phyloP scores from a whole-genome alignment of 1,140 invertebrate species.

The Teleogryllus occipitalis region DNA sequence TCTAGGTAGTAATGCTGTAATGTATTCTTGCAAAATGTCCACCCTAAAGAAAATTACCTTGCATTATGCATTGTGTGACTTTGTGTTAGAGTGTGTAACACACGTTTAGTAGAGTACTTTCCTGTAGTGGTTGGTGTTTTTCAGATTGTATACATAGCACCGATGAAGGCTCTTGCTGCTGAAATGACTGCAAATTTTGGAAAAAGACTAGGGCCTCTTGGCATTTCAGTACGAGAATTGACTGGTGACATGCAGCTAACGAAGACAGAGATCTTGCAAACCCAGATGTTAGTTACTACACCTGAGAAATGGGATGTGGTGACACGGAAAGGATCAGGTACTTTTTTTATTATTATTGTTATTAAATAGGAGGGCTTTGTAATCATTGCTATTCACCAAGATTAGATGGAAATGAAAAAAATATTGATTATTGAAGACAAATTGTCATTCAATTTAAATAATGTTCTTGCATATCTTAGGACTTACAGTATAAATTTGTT shows the following conservation, averaged over 20 bases:
- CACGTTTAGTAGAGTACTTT: too few species aligned
- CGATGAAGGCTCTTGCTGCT: slow-evolving; percentile 97
- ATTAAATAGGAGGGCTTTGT: not conserved
- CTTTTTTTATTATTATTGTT: not conserved
- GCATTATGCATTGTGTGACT: too few species aligned
- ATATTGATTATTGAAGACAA: too few species aligned
- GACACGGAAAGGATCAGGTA: slow-evolving; percentile 77
- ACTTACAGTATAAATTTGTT: not conserved
- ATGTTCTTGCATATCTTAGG: not conserved
- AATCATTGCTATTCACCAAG: not conserved
- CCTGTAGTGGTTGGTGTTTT: slow-evolving; percentile 22
- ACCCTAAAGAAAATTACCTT: too few species aligned
- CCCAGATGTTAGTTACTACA: slow-evolving; percentile 97
- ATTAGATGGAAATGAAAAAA: not conserved
- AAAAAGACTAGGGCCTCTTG: slow-evolving; percentile 65
- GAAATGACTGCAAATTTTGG: slow-evolving; percentile 97
- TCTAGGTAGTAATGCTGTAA: too few species aligned
- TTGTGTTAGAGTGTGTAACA: too few species aligned
- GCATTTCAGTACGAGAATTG: slow-evolving; percentile 80
- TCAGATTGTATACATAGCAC: slow-evolving; percentile 95
- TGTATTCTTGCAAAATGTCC: too few species aligned
- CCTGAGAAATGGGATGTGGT: slow-evolving; percentile 99
- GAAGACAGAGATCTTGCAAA: slow-evolving; percentile 88
- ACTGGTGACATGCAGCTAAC: slow-evolving; percentile 98
- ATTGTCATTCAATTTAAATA: not conserved